These are phyloP conservation scores for Prochilodus magdalenae DNA, from an alignment of 2,113 vertebrate species.

Conservation along the genomic window DNA sequence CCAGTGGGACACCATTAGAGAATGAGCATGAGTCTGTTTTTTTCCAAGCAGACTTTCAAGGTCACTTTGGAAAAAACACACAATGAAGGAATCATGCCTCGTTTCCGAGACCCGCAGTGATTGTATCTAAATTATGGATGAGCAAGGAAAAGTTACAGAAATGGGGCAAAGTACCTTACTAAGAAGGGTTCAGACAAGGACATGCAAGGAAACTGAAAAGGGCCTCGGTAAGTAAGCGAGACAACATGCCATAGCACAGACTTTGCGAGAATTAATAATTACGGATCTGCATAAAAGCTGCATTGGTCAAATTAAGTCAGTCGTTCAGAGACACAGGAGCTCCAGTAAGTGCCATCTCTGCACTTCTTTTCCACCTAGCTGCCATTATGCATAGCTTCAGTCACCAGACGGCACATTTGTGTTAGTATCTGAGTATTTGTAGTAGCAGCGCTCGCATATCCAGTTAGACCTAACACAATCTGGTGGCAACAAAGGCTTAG, in stretches of 20 bases:
- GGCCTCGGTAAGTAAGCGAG: neutral
- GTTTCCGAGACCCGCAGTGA: neutral
- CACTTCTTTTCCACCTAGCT: neutral
- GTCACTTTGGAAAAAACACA: neutral
- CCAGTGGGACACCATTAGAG: neutral
- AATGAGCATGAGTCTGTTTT: neutral
- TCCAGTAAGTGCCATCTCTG: too few species aligned
- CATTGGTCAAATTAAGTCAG: neutral
- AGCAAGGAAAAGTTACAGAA: neutral
- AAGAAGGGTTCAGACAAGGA: neutral
- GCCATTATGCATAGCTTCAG: neutral
- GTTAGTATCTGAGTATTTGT: neutral
- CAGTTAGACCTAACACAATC: neutral
- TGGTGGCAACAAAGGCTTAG: constrained; percentile 9
- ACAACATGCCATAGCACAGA: neutral
- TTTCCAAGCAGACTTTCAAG: neutral
- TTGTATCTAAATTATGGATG: constrained; percentile 12
- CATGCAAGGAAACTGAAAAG: neutral
- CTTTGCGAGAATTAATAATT: neutral
- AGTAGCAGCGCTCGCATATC: neutral
- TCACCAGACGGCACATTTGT: neutral
- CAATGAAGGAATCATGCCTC: neutral
- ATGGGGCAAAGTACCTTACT: neutral
- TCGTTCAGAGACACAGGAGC: too few species aligned
- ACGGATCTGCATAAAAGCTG: neutral